These are phyloP conservation scores for Hypsibius dujardini DNA, from an alignment of 1,140 invertebrate genomes.

Conservation along the genomic window DNA sequence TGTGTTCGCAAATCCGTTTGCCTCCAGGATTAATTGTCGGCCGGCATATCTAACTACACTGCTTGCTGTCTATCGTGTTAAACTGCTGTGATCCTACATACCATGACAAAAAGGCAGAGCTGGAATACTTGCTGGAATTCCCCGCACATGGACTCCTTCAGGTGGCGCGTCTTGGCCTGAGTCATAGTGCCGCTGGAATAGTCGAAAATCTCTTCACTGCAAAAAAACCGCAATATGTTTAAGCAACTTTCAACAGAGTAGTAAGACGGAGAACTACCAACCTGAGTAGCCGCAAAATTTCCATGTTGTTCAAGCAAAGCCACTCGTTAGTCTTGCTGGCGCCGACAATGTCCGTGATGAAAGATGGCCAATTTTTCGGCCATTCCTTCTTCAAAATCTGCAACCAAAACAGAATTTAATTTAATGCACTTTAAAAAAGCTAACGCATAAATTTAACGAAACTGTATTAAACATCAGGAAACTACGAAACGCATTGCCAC, in stretches of 20 bases:
- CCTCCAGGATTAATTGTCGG: no score
- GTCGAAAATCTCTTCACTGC: conserved; percentile 93
- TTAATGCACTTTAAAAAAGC: conserved; percentile 11
- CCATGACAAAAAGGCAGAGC: conserved; percentile 88
- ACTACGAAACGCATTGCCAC: no score
- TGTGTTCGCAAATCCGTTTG: no score
- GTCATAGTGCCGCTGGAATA: conserved; percentile 94
- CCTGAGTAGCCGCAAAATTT: conserved; percentile 80
- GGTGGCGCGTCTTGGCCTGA: conserved; percentile 93
- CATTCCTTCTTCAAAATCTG: conserved; percentile 97
- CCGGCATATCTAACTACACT: not conserved
- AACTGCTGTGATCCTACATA: conserved; percentile 29
- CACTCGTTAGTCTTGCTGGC: conserved; percentile 96
- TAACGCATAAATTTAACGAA: no score
- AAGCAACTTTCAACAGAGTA: conserved; percentile 20
- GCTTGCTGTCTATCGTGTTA: conserved; percentile 19
- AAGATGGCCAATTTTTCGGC: conserved; percentile 98
- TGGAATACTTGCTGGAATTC: conserved; percentile 97
- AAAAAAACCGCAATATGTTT: conserved; percentile 19
- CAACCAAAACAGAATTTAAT: conserved; percentile 26
- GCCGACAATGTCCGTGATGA: conserved; percentile 95
- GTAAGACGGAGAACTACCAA: conserved; percentile 23
- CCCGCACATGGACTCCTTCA: conserved; percentile 99
- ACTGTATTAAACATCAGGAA: no score
- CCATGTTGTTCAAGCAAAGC: conserved; percentile 98